Evolutionary conservation across 2,113 vertebrate genomes (phyloP).

Genomic region (Melanocharis versteri): DNA sequence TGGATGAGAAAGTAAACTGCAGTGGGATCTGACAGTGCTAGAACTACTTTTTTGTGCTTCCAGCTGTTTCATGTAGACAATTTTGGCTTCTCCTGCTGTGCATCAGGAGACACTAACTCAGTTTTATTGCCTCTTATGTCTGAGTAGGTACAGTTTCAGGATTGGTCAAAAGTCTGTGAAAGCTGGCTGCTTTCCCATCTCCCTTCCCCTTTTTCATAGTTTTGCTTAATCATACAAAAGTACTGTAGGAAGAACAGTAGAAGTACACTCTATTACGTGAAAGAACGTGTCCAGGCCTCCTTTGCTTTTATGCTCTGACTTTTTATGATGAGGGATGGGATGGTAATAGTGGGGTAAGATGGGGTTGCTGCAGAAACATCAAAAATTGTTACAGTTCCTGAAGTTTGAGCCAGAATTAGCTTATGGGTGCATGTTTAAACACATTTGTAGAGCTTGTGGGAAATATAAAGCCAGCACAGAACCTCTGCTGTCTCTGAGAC

Average conservation of each 20-base stretch:
- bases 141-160: not conserved
- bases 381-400: not conserved
- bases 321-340: not conserved
- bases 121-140: not conserved
- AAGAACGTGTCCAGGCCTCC: rapidly evolving
- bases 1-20: not conserved
- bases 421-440: not conserved
- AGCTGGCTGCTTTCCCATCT: not conserved
- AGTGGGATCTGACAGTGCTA: not conserved
- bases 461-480: not conserved
- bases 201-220: not conserved
- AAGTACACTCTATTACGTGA: not conserved
- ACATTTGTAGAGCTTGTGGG: not conserved
- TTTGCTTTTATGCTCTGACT: not conserved
- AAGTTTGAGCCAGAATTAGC: not conserved
- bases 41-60: not conserved
- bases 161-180: not conserved
- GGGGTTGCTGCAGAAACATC: not conserved
- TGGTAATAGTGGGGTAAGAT: not conserved
- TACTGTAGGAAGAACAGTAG: not conserved
- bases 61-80: not conserved
- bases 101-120: not conserved
- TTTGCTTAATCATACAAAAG: not conserved
- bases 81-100: conserved; percentile 30
- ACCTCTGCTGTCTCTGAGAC: not conserved